phyloP scores from a whole-genome alignment of 2,888 invertebrate species.

The Acholoe squamosa region DNA sequence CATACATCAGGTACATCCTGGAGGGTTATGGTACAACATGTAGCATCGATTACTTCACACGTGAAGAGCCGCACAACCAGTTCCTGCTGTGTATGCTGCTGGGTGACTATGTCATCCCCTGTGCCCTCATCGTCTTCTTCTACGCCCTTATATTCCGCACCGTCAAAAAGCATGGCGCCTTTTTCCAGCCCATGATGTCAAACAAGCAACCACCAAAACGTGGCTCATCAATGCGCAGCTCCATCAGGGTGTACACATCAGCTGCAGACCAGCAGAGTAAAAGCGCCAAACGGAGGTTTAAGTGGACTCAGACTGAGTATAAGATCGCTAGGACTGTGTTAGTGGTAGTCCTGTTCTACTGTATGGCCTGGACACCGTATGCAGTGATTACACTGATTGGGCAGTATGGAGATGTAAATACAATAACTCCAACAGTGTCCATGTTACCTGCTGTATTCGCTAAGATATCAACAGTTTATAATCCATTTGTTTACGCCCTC shows the following conservation, averaged over 20 bases:
- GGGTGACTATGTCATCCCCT: conserved; percentile 51
- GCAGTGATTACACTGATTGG: conserved; percentile 26
- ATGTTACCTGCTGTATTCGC: conserved; percentile 43
- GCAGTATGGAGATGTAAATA: conserved; percentile 8
- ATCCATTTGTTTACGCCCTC: conserved; percentile 6
- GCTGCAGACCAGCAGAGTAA: background rate
- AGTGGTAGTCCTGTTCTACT: background rate
- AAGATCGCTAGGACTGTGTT: conserved; percentile 47
- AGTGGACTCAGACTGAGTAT: conserved; percentile 52
- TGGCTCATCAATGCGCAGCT: background rate
- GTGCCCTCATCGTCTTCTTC: background rate
- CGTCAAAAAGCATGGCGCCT: background rate
- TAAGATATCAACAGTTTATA: conserved; percentile 15
- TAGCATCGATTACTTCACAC: conserved; percentile 53
- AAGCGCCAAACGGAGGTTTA: background rate
- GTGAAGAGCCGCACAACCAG: conserved; percentile 13
- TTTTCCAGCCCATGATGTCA: background rate
- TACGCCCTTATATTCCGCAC: conserved; percentile 34
- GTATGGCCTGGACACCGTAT: conserved; percentile 43
- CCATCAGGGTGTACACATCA: background rate
- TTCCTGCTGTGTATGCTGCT: conserved; percentile 52
- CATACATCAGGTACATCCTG: conserved; percentile 29
- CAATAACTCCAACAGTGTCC: conserved; percentile 13
- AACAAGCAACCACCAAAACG: background rate
- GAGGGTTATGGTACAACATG: conserved; percentile 60